Conservation (phyloP, 1,140 invertebrate species). For the Himalopsyche phryganea region DNA sequence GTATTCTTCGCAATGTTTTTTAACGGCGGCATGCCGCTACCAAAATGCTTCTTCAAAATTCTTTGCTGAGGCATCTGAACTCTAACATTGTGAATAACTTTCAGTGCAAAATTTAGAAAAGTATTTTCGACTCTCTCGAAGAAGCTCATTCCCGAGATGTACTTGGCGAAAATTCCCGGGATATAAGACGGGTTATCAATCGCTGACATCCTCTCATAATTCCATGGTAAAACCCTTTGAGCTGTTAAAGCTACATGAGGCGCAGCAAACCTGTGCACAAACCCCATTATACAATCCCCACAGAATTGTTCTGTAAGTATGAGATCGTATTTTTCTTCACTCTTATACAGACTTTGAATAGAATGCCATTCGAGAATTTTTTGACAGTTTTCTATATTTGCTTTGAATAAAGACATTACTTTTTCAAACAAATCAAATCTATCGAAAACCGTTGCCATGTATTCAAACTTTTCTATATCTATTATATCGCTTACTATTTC, state of each 20-base stretch:
- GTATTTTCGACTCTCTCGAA: conserved; percentile 54
- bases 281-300: conserved; percentile 58
- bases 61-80: conserved; percentile 53
- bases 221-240: conserved; percentile 60
- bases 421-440: not conserved
- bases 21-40: conserved; percentile 51
- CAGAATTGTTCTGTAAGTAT: conserved; percentile 61
- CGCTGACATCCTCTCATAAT: conserved; percentile 52
- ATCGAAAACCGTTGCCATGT: not conserved
- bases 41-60: conserved; percentile 55
- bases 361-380: conserved; percentile 48
- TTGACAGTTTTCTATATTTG: conserved; percentile 45
- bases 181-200: conserved; percentile 56
- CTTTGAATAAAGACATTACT: not conserved
- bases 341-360: conserved; percentile 50
- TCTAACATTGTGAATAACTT: conserved; percentile 48
- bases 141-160: conserved; percentile 53
- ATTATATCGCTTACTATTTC: not conserved
- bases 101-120: conserved; percentile 47
- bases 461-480: not conserved
- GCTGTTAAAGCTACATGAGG: conserved; percentile 58
- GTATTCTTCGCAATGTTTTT: conserved; percentile 55
- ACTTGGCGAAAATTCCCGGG: conserved; percentile 49
- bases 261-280: conserved; percentile 55
- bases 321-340: conserved; percentile 54